Evolutionary conservation across 2,113 vertebrate genomes (phyloP).

Genomic region (Mormyrus iriodes): DNA sequence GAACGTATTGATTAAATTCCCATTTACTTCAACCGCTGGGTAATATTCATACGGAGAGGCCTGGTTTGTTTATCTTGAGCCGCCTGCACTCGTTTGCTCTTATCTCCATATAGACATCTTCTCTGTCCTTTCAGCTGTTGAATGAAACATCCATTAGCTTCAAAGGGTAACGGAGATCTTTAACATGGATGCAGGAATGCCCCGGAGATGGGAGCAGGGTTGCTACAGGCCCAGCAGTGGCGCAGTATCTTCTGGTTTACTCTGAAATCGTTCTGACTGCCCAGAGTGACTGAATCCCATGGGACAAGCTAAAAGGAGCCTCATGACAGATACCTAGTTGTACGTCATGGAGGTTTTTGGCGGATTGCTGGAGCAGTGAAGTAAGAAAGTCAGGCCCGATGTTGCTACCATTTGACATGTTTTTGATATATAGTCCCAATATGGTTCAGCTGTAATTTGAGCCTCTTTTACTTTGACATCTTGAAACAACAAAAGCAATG

Average conservation of each 20-base stretch:
- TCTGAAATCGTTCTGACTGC: not conserved
- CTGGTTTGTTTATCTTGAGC: conserved; percentile 24
- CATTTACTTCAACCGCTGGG: conserved; percentile 18
- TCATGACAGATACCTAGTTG: not conserved
- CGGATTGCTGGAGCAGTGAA: not conserved
- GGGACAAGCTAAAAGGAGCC: not conserved
- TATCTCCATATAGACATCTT: conserved; percentile 24
- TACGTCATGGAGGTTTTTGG: not conserved
- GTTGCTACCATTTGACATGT: not conserved
- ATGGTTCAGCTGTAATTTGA: not conserved
- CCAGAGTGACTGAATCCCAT: not conserved
- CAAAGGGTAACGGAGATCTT: not conserved
- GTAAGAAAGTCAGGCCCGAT: not conserved
- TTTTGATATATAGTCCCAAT: not conserved
- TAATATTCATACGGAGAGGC: conserved; percentile 24
- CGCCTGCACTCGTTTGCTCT: conserved; percentile 26
- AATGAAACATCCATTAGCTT: conserved; percentile 18
- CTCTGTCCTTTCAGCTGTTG: conserved; percentile 16
- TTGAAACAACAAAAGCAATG: not conserved
- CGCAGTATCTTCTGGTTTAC: not conserved
- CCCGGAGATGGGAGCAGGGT: not conserved
- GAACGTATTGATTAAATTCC: conserved; percentile 36
- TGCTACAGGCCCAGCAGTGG: not conserved
- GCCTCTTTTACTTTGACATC: not conserved
- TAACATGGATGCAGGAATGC: not conserved